A percentile compares a stretch with the other conserved stretches of the same genome.
These are phyloP conservation scores for Sciurus niger DNA, from an alignment of 2,113 vertebrate species.

Conservation along the genomic window DNA sequence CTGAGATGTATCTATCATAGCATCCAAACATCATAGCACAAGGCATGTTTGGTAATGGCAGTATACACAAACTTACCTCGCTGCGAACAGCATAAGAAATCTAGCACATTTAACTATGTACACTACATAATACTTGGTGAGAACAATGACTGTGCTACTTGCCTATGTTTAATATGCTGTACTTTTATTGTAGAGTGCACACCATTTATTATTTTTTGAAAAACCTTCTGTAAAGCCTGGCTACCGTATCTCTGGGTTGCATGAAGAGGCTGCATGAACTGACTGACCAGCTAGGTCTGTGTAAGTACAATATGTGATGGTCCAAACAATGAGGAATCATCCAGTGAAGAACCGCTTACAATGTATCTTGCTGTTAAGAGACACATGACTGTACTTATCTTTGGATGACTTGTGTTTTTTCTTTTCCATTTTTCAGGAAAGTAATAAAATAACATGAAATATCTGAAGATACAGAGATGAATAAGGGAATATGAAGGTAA, in stretches of 20 bases:
- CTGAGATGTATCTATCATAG: neutral
- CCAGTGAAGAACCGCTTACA: neutral
- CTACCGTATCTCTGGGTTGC: neutral
- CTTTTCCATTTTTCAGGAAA: conserved; percentile 5
- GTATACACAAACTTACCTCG: neutral
- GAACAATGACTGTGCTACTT: neutral
- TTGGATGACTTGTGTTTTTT: neutral
- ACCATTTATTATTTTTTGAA: neutral
- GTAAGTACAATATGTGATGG: neutral
- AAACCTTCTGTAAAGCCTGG: neutral
- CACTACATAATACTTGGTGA: neutral
- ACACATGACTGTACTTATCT: neutral
- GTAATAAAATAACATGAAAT: conserved; percentile 28
- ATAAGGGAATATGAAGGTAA: neutral
- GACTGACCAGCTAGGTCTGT: neutral
- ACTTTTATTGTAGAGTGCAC: neutral
- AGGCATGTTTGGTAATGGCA: neutral
- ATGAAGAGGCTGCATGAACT: neutral
- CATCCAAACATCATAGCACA: neutral
- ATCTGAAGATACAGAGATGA: neutral
- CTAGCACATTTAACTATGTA: neutral
- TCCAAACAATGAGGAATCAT: neutral
- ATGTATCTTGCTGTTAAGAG: neutral
- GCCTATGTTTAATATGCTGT: too few species aligned
- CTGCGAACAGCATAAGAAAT: neutral